Evolutionary conservation across 2,797 vertebrate genomes (phyloP).

Genomic region (Geotrypetes seraphini): DNA sequence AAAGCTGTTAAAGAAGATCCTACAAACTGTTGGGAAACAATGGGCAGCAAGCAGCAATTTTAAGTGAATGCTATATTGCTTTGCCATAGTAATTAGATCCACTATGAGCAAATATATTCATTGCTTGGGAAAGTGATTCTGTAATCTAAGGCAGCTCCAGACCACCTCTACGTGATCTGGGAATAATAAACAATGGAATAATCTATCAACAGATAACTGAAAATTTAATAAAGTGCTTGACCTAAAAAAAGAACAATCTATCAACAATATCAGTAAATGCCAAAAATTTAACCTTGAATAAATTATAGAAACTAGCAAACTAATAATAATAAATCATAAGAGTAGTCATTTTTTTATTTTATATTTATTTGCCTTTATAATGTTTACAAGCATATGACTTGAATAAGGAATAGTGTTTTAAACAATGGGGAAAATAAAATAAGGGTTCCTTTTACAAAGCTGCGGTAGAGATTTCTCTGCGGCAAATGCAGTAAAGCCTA

Average conservation of each 20-base stretch:
- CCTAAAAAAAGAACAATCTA: too few relatives aligned
- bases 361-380: too few relatives aligned
- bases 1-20: not conserved
- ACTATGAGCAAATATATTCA: slow-evolving; percentile 4
- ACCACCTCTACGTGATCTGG: not conserved
- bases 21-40: not conserved
- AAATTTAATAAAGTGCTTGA: too few relatives aligned
- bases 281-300: slow-evolving; percentile 4
- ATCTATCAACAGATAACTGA: too few relatives aligned
- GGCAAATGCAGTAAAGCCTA: too few relatives aligned
- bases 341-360: not conserved
- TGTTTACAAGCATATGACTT: too few relatives aligned
- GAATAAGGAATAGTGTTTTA: too few relatives aligned
- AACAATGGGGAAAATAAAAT: too few relatives aligned
- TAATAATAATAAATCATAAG: too few relatives aligned
- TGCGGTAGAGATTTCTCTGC: too few relatives aligned
- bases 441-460: too few relatives aligned
- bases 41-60: not conserved
- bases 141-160: slow-evolving; percentile 4
- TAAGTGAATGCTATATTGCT: not conserved
- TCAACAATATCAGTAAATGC: not conserved
- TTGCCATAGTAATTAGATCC: slow-evolving; percentile 4
- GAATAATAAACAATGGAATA: too few relatives aligned
- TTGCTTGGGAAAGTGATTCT: slow-evolving; percentile 8
- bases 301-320: not conserved